Base-by-base conservation (phyloP, 2,888 invertebrate species). In the Athripsodes cinereus region DNA sequence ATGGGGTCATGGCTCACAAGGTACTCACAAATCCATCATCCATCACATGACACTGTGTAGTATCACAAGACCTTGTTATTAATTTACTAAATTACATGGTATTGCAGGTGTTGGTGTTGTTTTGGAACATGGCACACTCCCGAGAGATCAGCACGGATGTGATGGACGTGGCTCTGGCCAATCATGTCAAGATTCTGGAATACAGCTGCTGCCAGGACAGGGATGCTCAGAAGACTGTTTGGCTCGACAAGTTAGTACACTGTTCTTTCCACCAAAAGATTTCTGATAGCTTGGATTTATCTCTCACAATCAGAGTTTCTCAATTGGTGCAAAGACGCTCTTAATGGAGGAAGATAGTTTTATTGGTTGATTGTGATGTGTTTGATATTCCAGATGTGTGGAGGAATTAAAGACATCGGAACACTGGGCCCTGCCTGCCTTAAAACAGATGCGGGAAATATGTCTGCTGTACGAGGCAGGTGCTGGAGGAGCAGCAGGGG, bases 1-100 rank as follows among this genome's bases (percentile, higher is more conserved):
- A 97, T 73, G 97, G 97, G 53, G 94, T 96, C 10, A 97, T 97
- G 97, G 96, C 97, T 49, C 92, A 95, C 72, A 97, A 97, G 82
- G 95, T 87, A 70, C 19, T n/a, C n/a, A n/a, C 48, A n/a, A n/a
- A n/a, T n/a, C n/a, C n/a, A n/a, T n/a, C 44, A 34, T 20, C 18
- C 21, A 40, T n/a, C n/a, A n/a, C n/a, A n/a, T n/a, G n/a, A n/a
- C n/a, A n/a, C n/a, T n/a, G n/a, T 49, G 8, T 8, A 49, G 22
- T 21, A 48, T 1, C 16, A 18, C n/a, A n/a, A n/a, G n/a, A n/a
- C n/a, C n/a, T n/a, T n/a, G n/a, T n/a, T n/a, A n/a, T n/a, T n/a
- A n/a, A n/a, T n/a, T n/a, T n/a, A n/a, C n/a, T n/a, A n/a, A n/a
- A n/a, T n/a, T n/a, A n/a, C n/a, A n/a, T n/a, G n/a, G n/a, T n/a